Percentiles rank a stretch among this genome's conserved stretches.
phyloP scores from a whole-genome alignment of 1,140 invertebrate species.

The Drosophila busckii region DNA sequence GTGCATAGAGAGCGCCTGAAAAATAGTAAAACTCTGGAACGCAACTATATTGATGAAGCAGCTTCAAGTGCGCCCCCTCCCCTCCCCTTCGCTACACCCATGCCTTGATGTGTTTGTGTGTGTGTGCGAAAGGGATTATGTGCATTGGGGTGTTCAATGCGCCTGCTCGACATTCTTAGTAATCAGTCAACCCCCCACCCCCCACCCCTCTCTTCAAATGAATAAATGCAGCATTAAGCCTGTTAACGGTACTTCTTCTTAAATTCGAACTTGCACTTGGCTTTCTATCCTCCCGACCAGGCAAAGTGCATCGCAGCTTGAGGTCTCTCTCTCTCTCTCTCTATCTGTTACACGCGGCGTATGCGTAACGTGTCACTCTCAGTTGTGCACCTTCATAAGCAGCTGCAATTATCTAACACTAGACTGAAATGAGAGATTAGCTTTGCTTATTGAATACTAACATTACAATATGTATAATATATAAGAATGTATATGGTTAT shows the following conservation, averaged over 20 bases:
- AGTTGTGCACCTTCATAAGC: no score
- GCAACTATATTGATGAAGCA: constrained; percentile 77
- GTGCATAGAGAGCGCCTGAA: constrained; percentile 44
- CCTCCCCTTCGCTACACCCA: constrained; percentile 7
- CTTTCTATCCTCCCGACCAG: no score
- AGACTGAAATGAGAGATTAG: no score
- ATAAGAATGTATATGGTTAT: no score
- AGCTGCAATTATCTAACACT: no score
- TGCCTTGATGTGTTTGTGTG: constrained; percentile 4
- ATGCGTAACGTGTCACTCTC: no score
- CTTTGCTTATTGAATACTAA: no score
- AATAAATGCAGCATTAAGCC: constrained; percentile 77
- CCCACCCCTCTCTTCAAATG: constrained; percentile 23
- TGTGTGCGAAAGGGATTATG: constrained; percentile 36
- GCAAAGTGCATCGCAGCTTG: no score
- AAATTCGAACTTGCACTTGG: no score
- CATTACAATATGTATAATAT: no score
- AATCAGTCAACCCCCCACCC: constrained; percentile 3
- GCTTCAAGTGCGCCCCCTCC: constrained; percentile 42
- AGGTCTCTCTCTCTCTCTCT: no score
- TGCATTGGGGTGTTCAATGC: constrained; percentile 21
- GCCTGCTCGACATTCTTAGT: constrained; percentile 41
- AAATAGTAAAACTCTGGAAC: constrained; percentile 46
- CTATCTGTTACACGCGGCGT: constrained; percentile 10
- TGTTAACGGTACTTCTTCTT: no score